Evolutionary conservation across 2,888 invertebrate genomes (phyloP).

Genomic region (Rhimphoctona megacephalus): DNA sequence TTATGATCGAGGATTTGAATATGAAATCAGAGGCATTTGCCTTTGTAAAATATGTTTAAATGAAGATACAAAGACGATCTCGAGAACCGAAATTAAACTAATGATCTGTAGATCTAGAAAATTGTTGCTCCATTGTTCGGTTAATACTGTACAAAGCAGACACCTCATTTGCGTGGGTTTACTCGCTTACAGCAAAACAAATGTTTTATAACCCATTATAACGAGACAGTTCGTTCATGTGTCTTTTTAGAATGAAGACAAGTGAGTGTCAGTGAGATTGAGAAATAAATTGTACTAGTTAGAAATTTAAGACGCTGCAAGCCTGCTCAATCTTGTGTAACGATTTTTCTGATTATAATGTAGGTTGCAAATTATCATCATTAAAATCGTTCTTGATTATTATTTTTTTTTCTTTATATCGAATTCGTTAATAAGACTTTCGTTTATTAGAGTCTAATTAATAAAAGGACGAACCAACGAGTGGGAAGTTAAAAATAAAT

Average conservation of each 20-base stretch:
- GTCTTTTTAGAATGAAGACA: not conserved
- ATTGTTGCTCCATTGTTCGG: slow-evolving; percentile 10
- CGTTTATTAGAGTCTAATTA: not conserved
- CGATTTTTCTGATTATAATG: not conserved
- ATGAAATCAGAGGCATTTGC: not conserved
- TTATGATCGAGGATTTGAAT: not conserved
- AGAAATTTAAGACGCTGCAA: slow-evolving; percentile 11
- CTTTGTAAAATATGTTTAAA: not conserved
- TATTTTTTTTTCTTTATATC: not conserved
- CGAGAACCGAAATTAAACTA: not conserved
- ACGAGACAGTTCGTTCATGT: slow-evolving; percentile 13
- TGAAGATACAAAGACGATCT: not conserved
- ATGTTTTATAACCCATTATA: slow-evolving; percentile 30
- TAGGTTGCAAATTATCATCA: not conserved
- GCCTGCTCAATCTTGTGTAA: not conserved
- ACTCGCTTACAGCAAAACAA: slow-evolving; percentile 20
- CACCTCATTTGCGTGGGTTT: not conserved
- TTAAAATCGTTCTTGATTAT: not conserved
- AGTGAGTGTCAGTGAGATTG: slow-evolving; percentile 28
- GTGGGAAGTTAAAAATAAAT: not conserved
- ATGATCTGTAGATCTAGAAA: not conserved
- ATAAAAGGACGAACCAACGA: not conserved
- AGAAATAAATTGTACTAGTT: slow-evolving; percentile 20
- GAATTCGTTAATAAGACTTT: not conserved
- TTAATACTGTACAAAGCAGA: slow-evolving; percentile 6